phyloP scores from a whole-genome alignment of 2,113 vertebrate species.

The Peucedramus taeniatus region DNA sequence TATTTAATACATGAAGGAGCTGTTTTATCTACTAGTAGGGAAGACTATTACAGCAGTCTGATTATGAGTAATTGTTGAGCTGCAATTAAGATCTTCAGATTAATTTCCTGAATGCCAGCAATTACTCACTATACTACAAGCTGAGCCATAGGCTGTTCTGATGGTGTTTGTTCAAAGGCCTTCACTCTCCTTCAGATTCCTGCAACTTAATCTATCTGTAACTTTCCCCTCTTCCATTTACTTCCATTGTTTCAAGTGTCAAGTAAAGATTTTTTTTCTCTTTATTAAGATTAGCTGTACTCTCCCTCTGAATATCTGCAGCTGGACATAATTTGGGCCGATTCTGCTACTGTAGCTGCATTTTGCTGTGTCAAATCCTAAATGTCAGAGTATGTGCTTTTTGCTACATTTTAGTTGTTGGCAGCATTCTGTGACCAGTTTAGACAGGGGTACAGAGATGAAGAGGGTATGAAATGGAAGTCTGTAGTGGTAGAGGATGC shows the following conservation, averaged over 20 bases:
- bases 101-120: neutral
- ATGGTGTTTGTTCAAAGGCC: neutral
- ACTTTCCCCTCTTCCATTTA: neutral
- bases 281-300: neutral
- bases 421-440: neutral
- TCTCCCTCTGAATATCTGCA: neutral
- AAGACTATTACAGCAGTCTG: neutral
- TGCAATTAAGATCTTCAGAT: neutral
- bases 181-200: neutral
- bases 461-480: neutral
- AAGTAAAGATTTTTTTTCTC: neutral
- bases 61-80: neutral
- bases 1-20: neutral
- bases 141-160: neutral
- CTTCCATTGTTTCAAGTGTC: neutral
- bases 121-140: neutral
- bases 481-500: neutral
- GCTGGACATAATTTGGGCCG: neutral
- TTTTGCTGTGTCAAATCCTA: neutral
- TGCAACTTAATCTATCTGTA: neutral
- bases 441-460: neutral
- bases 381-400: neutral
- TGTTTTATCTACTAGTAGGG: neutral
- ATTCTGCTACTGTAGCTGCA: neutral
- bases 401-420: neutral